Base-by-base conservation (phyloP, 2,113 vertebrate genomes). In the Calypte anna region DNA sequence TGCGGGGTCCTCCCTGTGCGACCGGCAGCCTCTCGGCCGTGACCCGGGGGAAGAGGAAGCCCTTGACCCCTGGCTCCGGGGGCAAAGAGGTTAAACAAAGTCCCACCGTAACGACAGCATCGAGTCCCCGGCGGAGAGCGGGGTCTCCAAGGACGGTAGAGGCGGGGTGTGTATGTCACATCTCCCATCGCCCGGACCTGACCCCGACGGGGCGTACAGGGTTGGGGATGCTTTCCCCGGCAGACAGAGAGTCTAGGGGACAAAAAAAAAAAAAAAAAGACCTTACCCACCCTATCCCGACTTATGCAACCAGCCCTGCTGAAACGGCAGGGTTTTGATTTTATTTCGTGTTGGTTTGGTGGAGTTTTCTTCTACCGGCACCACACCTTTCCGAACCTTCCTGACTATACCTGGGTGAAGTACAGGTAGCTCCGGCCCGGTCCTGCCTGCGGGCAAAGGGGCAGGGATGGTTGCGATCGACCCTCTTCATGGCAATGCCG, bases 61-160 rank as follows among this genome's bases (percentile, higher is more conserved):
- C 91, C 96, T 96, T 96, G 96, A 96, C 96, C 96, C 58, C 54
- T 95, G 94, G 88, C 91, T 88, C 58, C 50, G 19, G 63, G 95
- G 86, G 75, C 94, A 95, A 15, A 8, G 76, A 46, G 96, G 96
- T 96, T 96, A 96, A 96, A 93, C 96, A 96, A 96, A 95, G 94
- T 94, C 94, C 94, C 93, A 87, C 91, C 91, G 93, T 86, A 44
- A 67, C 61, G 82, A 87, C 67, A 82, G 67, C 67, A 6, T 3
- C 17, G 54, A 86, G 82, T 3, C 77, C 74, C 59, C 55, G 64
- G 51, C 38, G 61, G 59, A 18, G 38, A 85, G 43, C 0, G n/a
- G 33, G 63, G 10, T 88, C 44, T 88, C 44, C 40, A 25, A 63
- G 62, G 20, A 22, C 21, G 9, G 50, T 23, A 6, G 48, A 19